Conservation (phyloP, 2,888 invertebrate species). For the Hylaea fasciaria region DNA sequence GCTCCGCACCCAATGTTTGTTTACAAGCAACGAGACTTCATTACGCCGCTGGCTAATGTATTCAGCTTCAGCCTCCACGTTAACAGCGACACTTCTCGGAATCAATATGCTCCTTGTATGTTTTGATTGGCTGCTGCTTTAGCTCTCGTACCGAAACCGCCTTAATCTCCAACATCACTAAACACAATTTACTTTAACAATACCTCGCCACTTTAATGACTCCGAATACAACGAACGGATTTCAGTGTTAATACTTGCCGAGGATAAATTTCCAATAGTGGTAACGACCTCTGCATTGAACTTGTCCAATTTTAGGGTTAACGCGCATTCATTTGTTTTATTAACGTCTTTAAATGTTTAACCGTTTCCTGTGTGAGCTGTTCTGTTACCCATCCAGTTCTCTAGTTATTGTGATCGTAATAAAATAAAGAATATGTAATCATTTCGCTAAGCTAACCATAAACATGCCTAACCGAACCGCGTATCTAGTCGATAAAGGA, state of each 20-base stretch:
- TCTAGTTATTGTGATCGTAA: constrained; percentile 43
- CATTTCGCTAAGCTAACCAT: constrained; percentile 26
- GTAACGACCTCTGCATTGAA: constrained; percentile 84
- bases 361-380: constrained; percentile 76
- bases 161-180: constrained; percentile 62
- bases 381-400: constrained; percentile 63
- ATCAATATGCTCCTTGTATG: constrained; percentile 85
- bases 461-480: constrained; percentile 38
- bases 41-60: constrained; percentile 85
- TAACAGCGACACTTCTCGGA: constrained; percentile 85
- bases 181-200: constrained; percentile 64
- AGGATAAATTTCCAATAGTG: constrained; percentile 83
- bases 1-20: constrained; percentile 74
- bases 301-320: constrained; percentile 85
- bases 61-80: constrained; percentile 85
- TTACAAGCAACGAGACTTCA: constrained; percentile 85
- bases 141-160: constrained; percentile 59
- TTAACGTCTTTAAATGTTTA: constrained; percentile 78
- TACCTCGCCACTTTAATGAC: constrained; percentile 74
- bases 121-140: constrained; percentile 80
- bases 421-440: constrained; percentile 25
- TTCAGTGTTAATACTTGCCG: constrained; percentile 82
- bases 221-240: constrained; percentile 83
- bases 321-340: constrained; percentile 82
- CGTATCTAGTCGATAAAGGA: constrained; percentile 36